Percentiles rank a stretch among this genome's conserved stretches.
Conservation (phyloP, 2,113 vertebrate genomes). For the Eulacestoma nigropectus region DNA sequence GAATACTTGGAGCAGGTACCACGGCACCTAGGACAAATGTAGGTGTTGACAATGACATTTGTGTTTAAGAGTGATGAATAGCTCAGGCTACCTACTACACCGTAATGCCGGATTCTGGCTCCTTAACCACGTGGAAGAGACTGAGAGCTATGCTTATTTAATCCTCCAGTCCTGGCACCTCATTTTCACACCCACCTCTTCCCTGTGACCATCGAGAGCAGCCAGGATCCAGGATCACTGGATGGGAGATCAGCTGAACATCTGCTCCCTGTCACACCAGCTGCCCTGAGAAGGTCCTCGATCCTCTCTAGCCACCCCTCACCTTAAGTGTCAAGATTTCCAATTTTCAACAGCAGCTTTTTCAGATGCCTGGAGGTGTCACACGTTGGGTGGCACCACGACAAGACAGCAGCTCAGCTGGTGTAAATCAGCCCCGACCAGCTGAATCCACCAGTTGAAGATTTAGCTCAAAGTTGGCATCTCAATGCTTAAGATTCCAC, state of each 20-base stretch:
- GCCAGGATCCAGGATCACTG: neutral
- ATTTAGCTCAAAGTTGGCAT: neutral
- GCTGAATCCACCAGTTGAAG: neutral
- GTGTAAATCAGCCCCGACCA: neutral
- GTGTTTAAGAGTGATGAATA: neutral
- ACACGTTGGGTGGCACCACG: accelerated
- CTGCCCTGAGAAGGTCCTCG: neutral
- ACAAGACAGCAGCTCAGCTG: neutral
- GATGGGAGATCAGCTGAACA: neutral
- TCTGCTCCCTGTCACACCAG: neutral
- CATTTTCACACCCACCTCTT: neutral
- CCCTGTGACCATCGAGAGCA: neutral
- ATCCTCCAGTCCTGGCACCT: neutral
- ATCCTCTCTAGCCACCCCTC: neutral
- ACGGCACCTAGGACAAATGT: neutral
- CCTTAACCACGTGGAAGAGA: neutral
- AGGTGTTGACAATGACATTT: neutral
- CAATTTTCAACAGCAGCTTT: neutral
- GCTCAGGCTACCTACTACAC: neutral
- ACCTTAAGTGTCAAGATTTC: neutral
- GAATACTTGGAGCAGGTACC: neutral
- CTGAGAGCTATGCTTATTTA: neutral
- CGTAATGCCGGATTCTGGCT: neutral
- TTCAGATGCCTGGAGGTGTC: neutral
- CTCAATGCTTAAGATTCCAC: neutral